These are phyloP conservation scores for Lepisosteus oculatus DNA, from an alignment of 2,113 vertebrate genomes.

Conservation along the genomic window DNA sequence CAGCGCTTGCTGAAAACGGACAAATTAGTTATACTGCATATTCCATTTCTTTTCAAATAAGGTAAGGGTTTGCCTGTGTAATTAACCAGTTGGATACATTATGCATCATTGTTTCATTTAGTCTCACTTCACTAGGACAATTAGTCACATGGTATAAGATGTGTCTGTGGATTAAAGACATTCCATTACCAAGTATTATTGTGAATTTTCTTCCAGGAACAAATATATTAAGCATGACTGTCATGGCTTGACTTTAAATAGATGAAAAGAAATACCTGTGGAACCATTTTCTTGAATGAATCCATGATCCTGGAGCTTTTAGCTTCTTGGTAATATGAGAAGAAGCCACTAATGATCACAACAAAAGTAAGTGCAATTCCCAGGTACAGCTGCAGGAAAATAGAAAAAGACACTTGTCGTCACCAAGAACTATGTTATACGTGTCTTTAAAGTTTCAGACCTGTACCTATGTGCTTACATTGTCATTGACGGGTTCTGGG, in stretches of 20 bases:
- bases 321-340: conserved; percentile 95
- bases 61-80: too few relatives aligned
- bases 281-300: conserved; percentile 97
- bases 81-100: too few relatives aligned
- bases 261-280: conserved; percentile 70
- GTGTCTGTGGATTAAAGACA: too few relatives aligned
- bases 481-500: conserved; percentile 80
- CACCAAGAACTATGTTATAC: background rate
- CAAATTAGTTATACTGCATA: too few relatives aligned
- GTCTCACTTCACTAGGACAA: too few relatives aligned
- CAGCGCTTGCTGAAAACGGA: conserved; percentile 84
- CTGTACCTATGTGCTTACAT: conserved; percentile 62
- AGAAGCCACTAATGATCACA: conserved; percentile 95
- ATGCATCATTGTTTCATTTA: too few relatives aligned
- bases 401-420: conserved; percentile 4
- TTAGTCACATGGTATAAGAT: too few relatives aligned
- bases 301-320: conserved; percentile 99
- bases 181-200: too few relatives aligned
- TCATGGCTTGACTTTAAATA: too few relatives aligned
- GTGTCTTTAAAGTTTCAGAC: background rate
- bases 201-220: too few relatives aligned
- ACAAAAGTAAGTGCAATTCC: conserved; percentile 88
- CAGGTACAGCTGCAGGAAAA: conserved; percentile 77
- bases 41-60: too few relatives aligned
- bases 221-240: too few relatives aligned